Conservation (phyloP, 1,140 invertebrate species). For the Leptinotarsa texana region DNA sequence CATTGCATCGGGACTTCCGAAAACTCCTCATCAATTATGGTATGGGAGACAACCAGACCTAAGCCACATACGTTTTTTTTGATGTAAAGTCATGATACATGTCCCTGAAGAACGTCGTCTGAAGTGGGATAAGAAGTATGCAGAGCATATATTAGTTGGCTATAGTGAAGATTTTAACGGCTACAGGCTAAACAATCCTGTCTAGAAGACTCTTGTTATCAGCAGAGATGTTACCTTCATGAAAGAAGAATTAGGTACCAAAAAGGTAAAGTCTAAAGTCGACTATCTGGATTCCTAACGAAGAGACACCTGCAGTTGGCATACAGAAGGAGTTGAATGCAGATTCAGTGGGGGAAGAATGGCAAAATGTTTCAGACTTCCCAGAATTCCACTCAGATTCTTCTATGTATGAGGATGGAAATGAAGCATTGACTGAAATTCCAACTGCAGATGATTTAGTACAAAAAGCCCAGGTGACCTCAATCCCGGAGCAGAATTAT, state of each 20-base stretch:
- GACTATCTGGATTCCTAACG: no score
- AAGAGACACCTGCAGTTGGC: no score
- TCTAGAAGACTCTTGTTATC: not conserved
- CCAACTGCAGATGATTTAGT: no score
- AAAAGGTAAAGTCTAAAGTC: no score
- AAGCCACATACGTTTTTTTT: not conserved
- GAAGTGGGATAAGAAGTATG: conserved; percentile 8
- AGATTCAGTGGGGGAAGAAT: no score
- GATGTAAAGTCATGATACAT: not conserved
- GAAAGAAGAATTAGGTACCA: not conserved
- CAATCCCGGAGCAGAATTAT: no score
- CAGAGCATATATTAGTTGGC: not conserved
- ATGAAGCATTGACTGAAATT: no score
- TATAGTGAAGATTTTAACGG: conserved; percentile 14
- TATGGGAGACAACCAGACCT: conserved; percentile 1
- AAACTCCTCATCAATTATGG: conserved; percentile 10
- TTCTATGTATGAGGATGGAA: no score
- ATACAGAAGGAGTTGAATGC: no score
- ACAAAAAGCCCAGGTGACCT: no score
- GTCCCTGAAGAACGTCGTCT: not conserved
- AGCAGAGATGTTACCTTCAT: not conserved
- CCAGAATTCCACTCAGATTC: no score
- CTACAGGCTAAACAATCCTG: not conserved
- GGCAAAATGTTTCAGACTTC: no score
- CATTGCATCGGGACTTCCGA: not conserved